phyloP scores from a whole-genome alignment of 2,113 vertebrate species.

The Oceanites oceanicus region DNA sequence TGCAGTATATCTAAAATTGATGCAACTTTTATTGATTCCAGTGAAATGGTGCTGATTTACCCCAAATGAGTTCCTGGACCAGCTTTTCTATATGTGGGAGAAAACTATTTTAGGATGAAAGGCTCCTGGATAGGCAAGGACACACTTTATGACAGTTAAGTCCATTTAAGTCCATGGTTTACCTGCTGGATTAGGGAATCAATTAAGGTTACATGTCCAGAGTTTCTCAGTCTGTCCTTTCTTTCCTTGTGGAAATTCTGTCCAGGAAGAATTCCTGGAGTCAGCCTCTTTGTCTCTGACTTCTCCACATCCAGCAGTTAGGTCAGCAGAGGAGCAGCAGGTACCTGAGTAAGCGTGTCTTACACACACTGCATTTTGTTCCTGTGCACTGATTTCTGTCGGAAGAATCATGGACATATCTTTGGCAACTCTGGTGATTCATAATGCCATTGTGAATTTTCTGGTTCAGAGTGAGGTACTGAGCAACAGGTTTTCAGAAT shows the following conservation, averaged over 20 bases:
- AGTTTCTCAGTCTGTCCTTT: background rate
- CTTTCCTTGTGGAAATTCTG: background rate
- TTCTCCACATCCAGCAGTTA: background rate
- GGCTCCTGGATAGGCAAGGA: background rate
- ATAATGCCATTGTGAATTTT: background rate
- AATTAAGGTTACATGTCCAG: background rate
- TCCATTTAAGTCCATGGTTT: background rate
- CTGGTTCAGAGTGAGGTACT: background rate
- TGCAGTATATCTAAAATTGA: background rate
- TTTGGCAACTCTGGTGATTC: background rate
- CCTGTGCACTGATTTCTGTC: background rate
- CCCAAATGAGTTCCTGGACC: background rate
- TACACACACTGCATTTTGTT: background rate
- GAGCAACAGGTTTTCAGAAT: background rate
- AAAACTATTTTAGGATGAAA: background rate
- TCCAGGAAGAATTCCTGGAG: background rate
- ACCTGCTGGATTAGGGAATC: background rate
- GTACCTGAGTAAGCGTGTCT: background rate
- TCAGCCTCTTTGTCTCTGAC: background rate
- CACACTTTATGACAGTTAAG: background rate
- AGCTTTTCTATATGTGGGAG: background rate
- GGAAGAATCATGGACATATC: accelerated
- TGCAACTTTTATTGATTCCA: background rate
- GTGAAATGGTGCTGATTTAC: background rate
- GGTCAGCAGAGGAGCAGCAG: background rate